These are phyloP conservation scores for Lophotriccus pileatus DNA, from an alignment of 2,797 vertebrate genomes.

Conservation along the genomic window DNA sequence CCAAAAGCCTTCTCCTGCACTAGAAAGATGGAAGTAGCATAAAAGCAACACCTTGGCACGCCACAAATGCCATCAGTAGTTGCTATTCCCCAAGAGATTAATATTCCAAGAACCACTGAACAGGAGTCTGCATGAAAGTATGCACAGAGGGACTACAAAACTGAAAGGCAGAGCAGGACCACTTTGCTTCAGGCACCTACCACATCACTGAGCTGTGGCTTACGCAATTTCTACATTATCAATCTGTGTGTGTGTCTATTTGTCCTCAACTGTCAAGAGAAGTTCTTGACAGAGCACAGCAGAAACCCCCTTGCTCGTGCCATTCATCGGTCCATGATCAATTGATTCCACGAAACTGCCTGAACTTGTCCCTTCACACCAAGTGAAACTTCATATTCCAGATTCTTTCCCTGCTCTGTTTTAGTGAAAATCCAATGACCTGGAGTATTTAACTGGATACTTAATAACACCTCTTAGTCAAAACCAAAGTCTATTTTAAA, in stretches of 20 bases:
- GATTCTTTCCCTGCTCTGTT: background rate
- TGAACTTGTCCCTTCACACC: background rate
- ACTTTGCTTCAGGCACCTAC: background rate
- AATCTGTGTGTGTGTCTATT: background rate
- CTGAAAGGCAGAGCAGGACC: background rate
- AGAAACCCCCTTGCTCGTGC: accelerated
- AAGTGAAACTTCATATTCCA: background rate
- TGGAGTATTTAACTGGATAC: background rate
- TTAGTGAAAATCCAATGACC: background rate
- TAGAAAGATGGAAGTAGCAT: background rate
- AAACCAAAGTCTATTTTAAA: background rate
- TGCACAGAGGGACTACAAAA: background rate
- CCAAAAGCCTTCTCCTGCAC: background rate
- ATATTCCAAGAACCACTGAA: background rate
- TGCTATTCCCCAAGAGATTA: background rate
- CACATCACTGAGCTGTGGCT: background rate
- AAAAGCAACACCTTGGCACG: background rate
- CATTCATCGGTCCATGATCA: accelerated
- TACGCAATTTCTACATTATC: background rate
- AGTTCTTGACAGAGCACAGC: accelerated
- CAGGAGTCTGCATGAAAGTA: background rate
- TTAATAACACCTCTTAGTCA: background rate
- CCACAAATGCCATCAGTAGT: background rate
- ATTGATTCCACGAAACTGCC: accelerated
- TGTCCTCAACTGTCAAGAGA: background rate